Evolutionary conservation across 2,113 vertebrate genomes (phyloP).

Genomic region (Phrynosoma platyrhinos): DNA sequence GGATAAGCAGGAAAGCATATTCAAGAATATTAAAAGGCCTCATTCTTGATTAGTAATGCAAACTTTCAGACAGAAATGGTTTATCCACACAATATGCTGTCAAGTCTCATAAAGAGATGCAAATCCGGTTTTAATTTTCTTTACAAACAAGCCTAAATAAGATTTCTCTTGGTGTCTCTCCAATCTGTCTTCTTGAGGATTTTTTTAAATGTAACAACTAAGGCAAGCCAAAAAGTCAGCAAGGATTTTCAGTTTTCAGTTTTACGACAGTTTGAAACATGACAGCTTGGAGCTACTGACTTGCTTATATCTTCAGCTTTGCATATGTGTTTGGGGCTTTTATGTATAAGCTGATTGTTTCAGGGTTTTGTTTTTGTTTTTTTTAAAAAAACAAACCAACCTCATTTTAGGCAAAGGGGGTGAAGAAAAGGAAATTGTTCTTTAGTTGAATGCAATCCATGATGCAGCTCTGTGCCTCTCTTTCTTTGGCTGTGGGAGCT

Average conservation of each 20-base stretch:
- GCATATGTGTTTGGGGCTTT: constrained; percentile 31
- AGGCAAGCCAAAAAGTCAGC: constrained; percentile 36
- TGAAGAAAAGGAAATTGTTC: constrained; percentile 24
- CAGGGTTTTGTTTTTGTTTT: neutral
- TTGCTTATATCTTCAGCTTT: constrained; percentile 45
- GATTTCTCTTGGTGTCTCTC: constrained; percentile 24
- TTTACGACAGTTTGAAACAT: constrained; percentile 29
- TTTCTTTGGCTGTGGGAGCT: neutral
- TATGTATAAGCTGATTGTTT: constrained; percentile 51
- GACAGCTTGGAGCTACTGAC: constrained; percentile 14
- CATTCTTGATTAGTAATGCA: constrained; percentile 58
- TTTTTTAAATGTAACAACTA: constrained; percentile 45
- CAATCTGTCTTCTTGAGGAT: constrained; percentile 31
- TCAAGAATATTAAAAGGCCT: constrained; percentile 33
- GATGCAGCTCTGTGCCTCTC: neutral
- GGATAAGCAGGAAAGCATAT: neutral
- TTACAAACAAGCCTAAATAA: constrained; percentile 32
- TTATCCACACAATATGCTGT: constrained; percentile 58
- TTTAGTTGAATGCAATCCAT: neutral
- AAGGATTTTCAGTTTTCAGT: constrained; percentile 53
- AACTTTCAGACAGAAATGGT: constrained; percentile 57
- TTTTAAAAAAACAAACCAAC: constrained; percentile 36
- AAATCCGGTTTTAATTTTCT: constrained; percentile 56
- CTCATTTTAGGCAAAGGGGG: neutral
- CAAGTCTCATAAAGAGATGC: constrained; percentile 54